Percentiles rank a stretch among this genome's conserved stretches.
Conservation (phyloP, 2,113 vertebrate genomes). For the Menidia beryllina region DNA sequence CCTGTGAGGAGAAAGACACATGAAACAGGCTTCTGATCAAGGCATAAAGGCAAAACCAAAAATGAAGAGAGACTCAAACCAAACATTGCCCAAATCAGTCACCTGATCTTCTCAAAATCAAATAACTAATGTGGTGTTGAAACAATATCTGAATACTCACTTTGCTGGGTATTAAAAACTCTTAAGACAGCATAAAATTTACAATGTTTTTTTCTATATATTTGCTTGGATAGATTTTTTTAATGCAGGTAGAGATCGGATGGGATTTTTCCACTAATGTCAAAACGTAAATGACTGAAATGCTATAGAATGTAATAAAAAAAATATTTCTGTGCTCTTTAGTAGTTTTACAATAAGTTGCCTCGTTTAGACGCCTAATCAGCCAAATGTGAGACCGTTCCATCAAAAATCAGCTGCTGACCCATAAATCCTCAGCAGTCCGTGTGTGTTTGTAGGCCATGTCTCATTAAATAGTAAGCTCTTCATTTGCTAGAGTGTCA, state of each 20-base stretch:
- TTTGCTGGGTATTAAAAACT: not conserved
- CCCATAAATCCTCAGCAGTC: conserved; percentile 54
- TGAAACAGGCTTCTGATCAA: not conserved
- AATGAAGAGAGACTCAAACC: not conserved
- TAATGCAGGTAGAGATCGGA: not conserved
- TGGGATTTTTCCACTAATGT: too few relatives aligned
- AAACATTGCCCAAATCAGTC: not conserved
- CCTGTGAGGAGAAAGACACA: conserved; percentile 63
- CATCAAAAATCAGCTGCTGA: conserved; percentile 61
- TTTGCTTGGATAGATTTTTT: too few relatives aligned
- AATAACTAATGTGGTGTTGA: too few relatives aligned
- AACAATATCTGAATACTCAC: too few relatives aligned
- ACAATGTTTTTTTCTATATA: not conserved
- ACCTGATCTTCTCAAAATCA: not conserved
- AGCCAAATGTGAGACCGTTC: conserved; percentile 1
- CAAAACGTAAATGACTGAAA: too few relatives aligned
- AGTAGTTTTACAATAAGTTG: not conserved
- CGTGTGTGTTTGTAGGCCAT: conserved; percentile 46
- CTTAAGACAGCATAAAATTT: not conserved
- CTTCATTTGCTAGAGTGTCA: conserved; percentile 78
- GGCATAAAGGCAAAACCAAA: not conserved
- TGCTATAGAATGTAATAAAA: not conserved
- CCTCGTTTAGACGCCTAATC: not conserved
- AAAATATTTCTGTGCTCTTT: not conserved
- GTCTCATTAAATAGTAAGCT: conserved; percentile 80